Evolutionary conservation across 2,113 vertebrate species (phyloP).

Genomic region (Odocoileus virginianus): DNA sequence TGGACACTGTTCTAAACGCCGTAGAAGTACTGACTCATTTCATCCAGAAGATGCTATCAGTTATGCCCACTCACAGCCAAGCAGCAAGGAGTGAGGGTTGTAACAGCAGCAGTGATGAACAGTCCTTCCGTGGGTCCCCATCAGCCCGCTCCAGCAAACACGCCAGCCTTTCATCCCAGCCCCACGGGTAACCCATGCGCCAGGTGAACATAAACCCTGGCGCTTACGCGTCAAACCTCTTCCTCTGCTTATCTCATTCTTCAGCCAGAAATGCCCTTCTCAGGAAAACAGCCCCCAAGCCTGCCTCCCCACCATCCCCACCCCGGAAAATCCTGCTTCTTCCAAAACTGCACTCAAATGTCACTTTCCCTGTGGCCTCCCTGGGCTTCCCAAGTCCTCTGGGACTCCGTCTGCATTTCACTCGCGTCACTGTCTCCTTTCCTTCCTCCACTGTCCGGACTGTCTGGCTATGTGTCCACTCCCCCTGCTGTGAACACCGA

Average conservation of each 20-base stretch:
- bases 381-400: background rate
- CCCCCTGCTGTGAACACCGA: background rate
- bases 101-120: background rate
- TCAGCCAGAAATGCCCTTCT: background rate
- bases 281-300: no score
- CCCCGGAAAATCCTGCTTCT: background rate
- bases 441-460: background rate
- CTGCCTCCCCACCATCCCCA: background rate
- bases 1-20: background rate
- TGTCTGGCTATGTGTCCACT: background rate
- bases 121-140: background rate
- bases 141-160: background rate
- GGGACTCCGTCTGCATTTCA: no score
- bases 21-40: background rate
- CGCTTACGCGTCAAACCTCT: background rate
- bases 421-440: background rate
- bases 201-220: background rate
- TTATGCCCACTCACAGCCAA: background rate
- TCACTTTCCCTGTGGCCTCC: background rate
- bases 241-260: background rate
- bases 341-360: background rate
- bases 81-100: background rate
- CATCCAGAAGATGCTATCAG: background rate
- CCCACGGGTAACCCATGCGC: fast-evolving
- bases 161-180: background rate